phyloP scores from a whole-genome alignment of 1,140 invertebrate genomes.

The Dolichoris vasculosae region DNA sequence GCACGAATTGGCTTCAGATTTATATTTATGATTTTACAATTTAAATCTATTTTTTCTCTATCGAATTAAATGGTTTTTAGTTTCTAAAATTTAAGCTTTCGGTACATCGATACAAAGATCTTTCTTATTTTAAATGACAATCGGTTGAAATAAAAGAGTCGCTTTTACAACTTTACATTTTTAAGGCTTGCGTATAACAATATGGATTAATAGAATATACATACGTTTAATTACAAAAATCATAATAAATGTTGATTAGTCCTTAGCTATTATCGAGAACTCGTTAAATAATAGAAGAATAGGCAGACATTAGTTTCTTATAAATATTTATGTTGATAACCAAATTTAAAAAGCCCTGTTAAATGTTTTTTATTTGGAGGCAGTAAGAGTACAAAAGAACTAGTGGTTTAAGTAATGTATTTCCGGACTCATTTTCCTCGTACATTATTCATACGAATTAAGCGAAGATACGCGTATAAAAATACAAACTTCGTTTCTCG shows the following conservation, averaged over 20 bases:
- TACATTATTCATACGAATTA: background rate
- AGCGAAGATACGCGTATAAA: background rate
- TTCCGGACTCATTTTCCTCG: background rate
- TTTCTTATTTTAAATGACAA: background rate
- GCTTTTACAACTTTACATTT: background rate
- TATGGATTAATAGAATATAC: too few relatives aligned
- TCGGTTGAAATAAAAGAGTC: background rate
- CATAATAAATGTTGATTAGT: background rate
- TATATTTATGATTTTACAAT: background rate
- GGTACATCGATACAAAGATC: background rate
- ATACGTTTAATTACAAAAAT: background rate
- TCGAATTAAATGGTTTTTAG: background rate
- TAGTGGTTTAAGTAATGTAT: background rate
- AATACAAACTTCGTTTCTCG: background rate
- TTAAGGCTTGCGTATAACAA: background rate
- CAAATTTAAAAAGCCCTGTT: too few relatives aligned
- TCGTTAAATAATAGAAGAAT: too few relatives aligned
- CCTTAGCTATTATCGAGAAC: too few relatives aligned
- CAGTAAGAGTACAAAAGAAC: background rate
- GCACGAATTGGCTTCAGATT: background rate
- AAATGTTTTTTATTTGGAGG: background rate
- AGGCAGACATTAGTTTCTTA: too few relatives aligned
- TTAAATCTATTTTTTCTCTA: background rate
- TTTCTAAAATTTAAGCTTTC: background rate
- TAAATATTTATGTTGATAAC: too few relatives aligned